Conservation (phyloP, 2,888 invertebrate genomes). For the Syritta pipiens region DNA sequence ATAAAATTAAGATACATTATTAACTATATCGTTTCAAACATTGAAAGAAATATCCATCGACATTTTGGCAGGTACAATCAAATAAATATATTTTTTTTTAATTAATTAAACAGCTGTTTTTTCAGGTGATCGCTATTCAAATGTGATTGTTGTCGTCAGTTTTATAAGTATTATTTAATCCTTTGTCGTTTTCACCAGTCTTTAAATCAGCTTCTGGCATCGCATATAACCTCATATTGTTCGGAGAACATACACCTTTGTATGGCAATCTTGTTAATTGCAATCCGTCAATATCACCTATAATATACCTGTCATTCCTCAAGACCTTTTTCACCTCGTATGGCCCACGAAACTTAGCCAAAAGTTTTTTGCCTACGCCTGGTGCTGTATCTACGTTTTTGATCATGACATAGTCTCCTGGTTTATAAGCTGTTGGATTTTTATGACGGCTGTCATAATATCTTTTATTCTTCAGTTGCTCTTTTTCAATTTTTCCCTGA, state of each 20-base stretch:
- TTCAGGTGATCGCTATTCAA: no score
- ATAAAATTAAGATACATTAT: no score
- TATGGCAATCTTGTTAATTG: conserved; percentile 22
- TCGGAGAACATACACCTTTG: conserved; percentile 19
- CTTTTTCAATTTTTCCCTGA: no score
- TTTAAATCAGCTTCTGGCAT: conserved; percentile 8
- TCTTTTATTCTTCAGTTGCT: no score
- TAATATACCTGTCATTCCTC: conserved; percentile 30
- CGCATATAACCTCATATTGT: conserved; percentile 27
- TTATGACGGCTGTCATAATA: no score
- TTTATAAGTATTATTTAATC: not conserved
- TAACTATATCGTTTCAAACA: no score
- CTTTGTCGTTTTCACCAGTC: not conserved
- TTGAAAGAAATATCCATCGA: no score
- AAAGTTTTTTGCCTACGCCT: conserved; percentile 40
- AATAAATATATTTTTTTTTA: no score
- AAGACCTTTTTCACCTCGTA: conserved; percentile 24
- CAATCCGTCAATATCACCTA: conserved; percentile 32
- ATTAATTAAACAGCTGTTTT: no score
- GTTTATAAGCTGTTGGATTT: no score
- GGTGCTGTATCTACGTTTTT: conserved; percentile 32
- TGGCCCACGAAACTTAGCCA: conserved; percentile 36
- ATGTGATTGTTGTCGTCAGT: not conserved
- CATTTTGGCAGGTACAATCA: no score
- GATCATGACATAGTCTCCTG: no score